Conservation (phyloP, 2,888 invertebrate species). For the Idaea biselata region DNA sequence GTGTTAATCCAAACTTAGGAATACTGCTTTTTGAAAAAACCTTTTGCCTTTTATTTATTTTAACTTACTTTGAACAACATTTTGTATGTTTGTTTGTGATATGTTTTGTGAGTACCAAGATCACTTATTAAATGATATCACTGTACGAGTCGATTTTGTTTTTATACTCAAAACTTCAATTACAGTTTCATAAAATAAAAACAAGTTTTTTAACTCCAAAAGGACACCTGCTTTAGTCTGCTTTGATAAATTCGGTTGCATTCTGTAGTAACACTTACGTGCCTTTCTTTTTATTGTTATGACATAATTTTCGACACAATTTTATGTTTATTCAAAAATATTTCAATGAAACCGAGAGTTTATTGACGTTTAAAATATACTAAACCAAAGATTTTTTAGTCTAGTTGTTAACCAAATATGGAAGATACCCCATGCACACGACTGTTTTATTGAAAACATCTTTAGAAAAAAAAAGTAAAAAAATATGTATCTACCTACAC, state of each 20-base stretch:
- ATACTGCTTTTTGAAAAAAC: too few relatives aligned
- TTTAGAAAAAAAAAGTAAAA: too few relatives aligned
- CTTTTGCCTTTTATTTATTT: neutral
- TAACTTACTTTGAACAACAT: neutral
- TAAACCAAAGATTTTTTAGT: too few relatives aligned
- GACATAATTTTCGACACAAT: neutral
- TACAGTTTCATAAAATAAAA: neutral
- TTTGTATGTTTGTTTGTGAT: slow-evolving; percentile 1
- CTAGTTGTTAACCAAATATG: too few relatives aligned
- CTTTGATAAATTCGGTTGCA: neutral
- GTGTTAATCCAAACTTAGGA: too few relatives aligned
- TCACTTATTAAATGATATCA: neutral
- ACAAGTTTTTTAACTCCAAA: neutral
- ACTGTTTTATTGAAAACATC: too few relatives aligned
- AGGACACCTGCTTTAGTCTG: neutral
- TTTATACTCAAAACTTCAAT: slow-evolving; percentile 2
- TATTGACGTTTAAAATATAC: neutral
- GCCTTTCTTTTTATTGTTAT: neutral
- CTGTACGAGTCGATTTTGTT: neutral
- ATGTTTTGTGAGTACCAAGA: neutral
- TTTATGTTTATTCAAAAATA: neutral
- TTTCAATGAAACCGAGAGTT: neutral
- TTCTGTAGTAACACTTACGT: neutral
- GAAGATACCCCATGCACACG: too few relatives aligned
- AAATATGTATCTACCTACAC: too few relatives aligned